phyloP scores from a whole-genome alignment of 2,888 invertebrate genomes.

The Athalia cordata region DNA sequence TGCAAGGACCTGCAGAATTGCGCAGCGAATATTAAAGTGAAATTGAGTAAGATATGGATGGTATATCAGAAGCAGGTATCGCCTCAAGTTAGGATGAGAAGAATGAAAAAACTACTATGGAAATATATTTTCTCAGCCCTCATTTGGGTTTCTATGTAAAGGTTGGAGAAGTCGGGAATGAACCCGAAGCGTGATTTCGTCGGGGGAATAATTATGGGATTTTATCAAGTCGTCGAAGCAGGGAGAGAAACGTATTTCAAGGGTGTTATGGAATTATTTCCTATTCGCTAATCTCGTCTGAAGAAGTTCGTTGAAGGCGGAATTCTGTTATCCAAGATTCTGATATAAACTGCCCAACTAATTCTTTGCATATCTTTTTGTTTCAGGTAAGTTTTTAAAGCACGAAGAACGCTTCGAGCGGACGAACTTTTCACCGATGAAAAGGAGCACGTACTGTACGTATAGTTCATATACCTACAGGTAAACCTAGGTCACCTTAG shows the following conservation, averaged over 20 bases:
- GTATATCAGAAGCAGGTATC: slow-evolving; percentile 29
- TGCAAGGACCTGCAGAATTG: slow-evolving; percentile 47
- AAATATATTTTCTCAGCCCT: not conserved
- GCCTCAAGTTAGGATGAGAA: not conserved
- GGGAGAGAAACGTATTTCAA: slow-evolving; percentile 33
- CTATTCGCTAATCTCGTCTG: slow-evolving; percentile 52
- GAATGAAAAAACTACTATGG: not conserved
- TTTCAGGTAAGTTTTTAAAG: slow-evolving; percentile 33
- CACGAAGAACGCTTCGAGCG: slow-evolving; percentile 16
- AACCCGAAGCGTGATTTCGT: not conserved
- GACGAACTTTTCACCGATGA: slow-evolving; percentile 31
- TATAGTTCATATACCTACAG: not conserved
- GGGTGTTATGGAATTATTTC: not conserved
- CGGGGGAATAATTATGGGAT: slow-evolving; percentile 15
- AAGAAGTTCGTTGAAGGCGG: slow-evolving; percentile 48
- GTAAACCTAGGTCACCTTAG: slow-evolving; percentile 28
- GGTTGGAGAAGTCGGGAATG: not conserved
- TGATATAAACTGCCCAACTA: slow-evolving; percentile 14
- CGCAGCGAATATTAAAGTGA: slow-evolving; percentile 58
- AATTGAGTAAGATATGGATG: not conserved
- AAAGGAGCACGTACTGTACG: slow-evolving; percentile 17
- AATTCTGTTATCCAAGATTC: slow-evolving; percentile 48
- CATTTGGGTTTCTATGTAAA: not conserved
- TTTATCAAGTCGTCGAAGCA: slow-evolving; percentile 44
- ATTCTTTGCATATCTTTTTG: slow-evolving; percentile 34